Evolutionary conservation across 2,113 vertebrate species (phyloP).

Genomic region (Eudyptes chrysolophus): DNA sequence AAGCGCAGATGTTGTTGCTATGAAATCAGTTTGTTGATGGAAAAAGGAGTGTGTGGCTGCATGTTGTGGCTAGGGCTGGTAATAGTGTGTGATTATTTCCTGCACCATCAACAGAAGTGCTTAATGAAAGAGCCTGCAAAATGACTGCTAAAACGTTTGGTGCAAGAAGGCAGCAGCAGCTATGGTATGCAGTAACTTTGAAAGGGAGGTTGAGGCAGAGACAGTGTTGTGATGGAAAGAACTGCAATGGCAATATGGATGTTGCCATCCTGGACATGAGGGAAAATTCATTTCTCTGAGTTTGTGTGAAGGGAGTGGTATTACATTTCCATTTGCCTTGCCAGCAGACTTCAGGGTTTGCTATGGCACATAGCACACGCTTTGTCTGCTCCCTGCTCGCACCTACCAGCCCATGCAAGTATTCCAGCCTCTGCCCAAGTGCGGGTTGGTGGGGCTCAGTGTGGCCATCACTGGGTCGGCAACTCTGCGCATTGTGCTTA

Average conservation of each 20-base stretch:
- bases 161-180: not conserved
- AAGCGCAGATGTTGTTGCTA: not conserved
- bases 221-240: no score
- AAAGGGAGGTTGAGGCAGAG: not conserved
- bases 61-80: constrained; percentile 1
- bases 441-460: not conserved
- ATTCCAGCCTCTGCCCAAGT: not conserved
- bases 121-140: not conserved
- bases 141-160: fast-evolving
- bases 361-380: fast-evolving
- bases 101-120: not conserved
- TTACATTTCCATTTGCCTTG: not conserved
- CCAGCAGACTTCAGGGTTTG: not conserved
- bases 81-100: not conserved
- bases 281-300: not conserved
- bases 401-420: not conserved
- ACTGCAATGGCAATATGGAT: not conserved
- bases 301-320: no score
- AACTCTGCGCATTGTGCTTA: not conserved
- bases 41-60: not conserved
- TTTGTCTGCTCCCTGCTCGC: not conserved
- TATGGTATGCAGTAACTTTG: fast-evolving
- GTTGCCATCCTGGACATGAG: no score
- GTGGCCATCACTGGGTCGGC: fast-evolving
- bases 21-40: not conserved